Evolutionary conservation across 37 sponge, comb jelly and placozoan genomes (phyloP).

Genomic region (Axinella damicornis): DNA sequence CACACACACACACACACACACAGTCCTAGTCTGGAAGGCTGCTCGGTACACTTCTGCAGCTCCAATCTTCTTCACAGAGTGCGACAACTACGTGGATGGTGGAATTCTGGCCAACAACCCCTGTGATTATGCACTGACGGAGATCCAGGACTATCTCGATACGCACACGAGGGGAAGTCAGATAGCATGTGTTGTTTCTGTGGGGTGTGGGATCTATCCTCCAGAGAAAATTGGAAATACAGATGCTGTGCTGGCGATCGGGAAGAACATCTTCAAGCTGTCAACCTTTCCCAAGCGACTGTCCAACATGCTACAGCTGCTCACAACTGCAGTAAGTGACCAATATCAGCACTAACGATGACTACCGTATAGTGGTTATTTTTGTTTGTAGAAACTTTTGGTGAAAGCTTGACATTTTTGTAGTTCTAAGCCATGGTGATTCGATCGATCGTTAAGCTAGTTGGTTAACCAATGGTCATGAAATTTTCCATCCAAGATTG

Average conservation of each 20-base stretch:
- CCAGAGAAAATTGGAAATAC: not conserved
- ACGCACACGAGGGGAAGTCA: no score
- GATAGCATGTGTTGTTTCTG: constrained; percentile 41
- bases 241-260: not conserved
- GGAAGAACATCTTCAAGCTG: no score
- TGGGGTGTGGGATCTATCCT: constrained; percentile 44
- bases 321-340: constrained; percentile 30
- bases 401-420: no score
- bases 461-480: no score
- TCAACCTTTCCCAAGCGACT: not conserved
- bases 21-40: constrained; percentile 43
- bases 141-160: constrained; percentile 19
- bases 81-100: constrained; percentile 47
- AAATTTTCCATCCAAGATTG: no score
- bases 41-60: constrained; percentile 30
- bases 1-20: no score
- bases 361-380: not conserved
- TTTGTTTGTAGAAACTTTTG: no score
- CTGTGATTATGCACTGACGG: constrained; percentile 21
- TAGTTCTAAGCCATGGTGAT: no score
- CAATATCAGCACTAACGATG: no score
- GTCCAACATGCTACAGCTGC: constrained; percentile 1
- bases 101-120: constrained; percentile 56
- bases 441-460: no score
- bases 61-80: constrained; percentile 40